Base-by-base conservation (phyloP, 2,797 vertebrate genomes). In the Denticeps clupeoides region DNA sequence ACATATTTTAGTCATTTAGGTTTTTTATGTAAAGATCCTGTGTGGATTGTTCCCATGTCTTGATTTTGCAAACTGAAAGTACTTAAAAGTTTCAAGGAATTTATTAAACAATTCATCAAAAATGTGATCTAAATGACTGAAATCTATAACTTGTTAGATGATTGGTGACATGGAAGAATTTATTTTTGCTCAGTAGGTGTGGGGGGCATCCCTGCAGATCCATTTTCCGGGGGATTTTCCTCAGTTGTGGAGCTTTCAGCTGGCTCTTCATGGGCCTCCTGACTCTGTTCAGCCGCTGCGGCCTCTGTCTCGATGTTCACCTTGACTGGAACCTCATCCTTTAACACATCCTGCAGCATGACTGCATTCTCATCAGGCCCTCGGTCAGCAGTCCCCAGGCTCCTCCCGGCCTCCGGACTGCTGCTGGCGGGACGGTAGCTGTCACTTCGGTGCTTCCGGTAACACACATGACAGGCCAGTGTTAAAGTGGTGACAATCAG, bases 391-490 rank as follows among this genome's bases (percentile, higher is more conserved):
- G 7, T 10, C 37, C 16, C n/a, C 5, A n/a, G n/a, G n/a, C 8
- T 35, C n/a, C 50, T 1, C 47, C 3, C n/a, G 24, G 54, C 28
- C 2, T 22, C 25, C 54, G 40, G 43, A 27, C 77, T 67, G 0
- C 1, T 1, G 2, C 56, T 12, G 42, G 4, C 21, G 12, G 13
- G 5, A 23, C 33, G 18, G 12, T 25, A 45, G 10, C 18, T 18
- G 6, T 9, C 2, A 5, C 5, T 6, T 21, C 32, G 62, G 49
- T 19, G 24, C 16, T 22, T 66, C 47, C 75, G 15, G 15, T 53
- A 49, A n/a, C 66, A 70, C 22, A 81, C 48, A 42, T 67, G 75
- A 0, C 43, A 69, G 0, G 45, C 1, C 55, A 81, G 29, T 1
- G 51, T 0, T 11, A 73, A 2, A 1, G 54, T 58, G 3, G 23